Conservation (phyloP, 2,888 invertebrate genomes). For the Netelia inedita region DNA sequence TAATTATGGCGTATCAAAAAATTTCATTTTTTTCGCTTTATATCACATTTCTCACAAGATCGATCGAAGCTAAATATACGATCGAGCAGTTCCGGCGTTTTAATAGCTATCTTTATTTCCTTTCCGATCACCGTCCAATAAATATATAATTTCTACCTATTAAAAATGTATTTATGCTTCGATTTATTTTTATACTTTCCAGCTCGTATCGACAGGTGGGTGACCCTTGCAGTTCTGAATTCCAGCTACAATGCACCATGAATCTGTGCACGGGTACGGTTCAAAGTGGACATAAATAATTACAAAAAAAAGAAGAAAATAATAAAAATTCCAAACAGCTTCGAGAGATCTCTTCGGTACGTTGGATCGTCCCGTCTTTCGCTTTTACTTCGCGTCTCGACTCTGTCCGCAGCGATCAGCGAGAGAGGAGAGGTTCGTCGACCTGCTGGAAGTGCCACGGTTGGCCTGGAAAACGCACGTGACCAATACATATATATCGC, state of each 20-base stretch:
- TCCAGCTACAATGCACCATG: background rate
- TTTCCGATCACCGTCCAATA: background rate
- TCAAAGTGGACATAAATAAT: background rate
- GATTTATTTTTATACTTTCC: background rate
- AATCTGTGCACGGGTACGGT: background rate
- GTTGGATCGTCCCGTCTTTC: conserved; percentile 55
- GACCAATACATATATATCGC: conserved; percentile 23
- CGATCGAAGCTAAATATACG: background rate
- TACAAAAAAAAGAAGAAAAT: background rate
- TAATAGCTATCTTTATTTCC: conserved; percentile 9
- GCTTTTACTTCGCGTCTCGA: conserved; percentile 60
- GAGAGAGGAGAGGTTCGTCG: conserved; percentile 48
- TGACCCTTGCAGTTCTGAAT: no score
- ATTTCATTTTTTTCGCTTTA: background rate
- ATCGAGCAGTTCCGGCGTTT: background rate
- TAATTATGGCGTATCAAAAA: conserved; percentile 13
- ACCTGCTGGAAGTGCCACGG: conserved; percentile 42
- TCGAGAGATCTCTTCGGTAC: conserved; percentile 17
- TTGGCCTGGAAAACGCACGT: conserved; percentile 60
- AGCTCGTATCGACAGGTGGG: no score
- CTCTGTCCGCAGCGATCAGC: conserved; percentile 31
- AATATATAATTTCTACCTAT: background rate
- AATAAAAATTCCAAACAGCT: conserved; percentile 24
- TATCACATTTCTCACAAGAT: background rate
- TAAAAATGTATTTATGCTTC: conserved; percentile 1